Percentiles rank a stretch among this genome's conserved stretches.
Evolutionary conservation across 2,797 vertebrate genomes (phyloP).

Genomic region (Geotrypetes seraphini): DNA sequence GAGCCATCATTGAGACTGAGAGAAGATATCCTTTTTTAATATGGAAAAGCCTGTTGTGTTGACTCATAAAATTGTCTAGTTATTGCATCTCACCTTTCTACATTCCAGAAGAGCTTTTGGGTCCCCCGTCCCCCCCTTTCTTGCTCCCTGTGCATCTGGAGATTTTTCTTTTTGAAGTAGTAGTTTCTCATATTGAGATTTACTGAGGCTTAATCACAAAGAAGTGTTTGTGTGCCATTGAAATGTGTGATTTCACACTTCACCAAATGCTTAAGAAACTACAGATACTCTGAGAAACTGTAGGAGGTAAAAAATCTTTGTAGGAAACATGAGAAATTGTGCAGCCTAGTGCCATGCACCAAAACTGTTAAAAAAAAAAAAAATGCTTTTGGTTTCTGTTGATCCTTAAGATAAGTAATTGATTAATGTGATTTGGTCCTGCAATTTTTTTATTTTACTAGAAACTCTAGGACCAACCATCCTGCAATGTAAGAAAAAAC

Average conservation of each 20-base stretch:
- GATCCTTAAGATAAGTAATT: constrained; percentile 35
- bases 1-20: constrained; percentile 59
- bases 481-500: constrained; percentile 39
- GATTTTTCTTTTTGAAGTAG: constrained; percentile 43
- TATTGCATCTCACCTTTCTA: constrained; percentile 49
- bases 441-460: constrained; percentile 52
- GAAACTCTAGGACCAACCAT: constrained; percentile 40
- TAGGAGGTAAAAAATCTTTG: constrained; percentile 6
- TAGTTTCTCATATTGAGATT: constrained; percentile 68
- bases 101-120: constrained; percentile 74
- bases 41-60: constrained; percentile 42
- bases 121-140: constrained; percentile 29
- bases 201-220: constrained; percentile 50
- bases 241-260: constrained; percentile 24
- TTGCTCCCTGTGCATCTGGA: constrained; percentile 8
- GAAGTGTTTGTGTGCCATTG: constrained; percentile 52
- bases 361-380: constrained; percentile 25
- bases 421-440: constrained; percentile 46
- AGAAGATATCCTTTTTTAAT: constrained; percentile 48
- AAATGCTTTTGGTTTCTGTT: constrained; percentile 5
- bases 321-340: constrained; percentile 15
- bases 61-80: constrained; percentile 40
- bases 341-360: constrained; percentile 2
- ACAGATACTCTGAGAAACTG: constrained; percentile 20
- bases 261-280: constrained; percentile 21